Conservation (phyloP, 2,113 vertebrate species). For the Centropristis striata region DNA sequence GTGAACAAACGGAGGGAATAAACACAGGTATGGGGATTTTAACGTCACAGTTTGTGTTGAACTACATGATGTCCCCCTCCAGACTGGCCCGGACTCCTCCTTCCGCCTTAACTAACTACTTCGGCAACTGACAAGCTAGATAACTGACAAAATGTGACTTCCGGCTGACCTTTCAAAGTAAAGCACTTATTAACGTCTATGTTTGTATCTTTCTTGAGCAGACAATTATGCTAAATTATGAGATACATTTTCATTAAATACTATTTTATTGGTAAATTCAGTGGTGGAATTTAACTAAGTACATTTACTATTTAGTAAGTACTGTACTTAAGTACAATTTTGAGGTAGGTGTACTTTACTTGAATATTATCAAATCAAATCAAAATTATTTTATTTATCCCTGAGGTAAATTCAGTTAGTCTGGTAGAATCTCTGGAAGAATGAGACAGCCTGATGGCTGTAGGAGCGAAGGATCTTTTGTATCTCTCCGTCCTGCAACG, state of each 20-base stretch:
- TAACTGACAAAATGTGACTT: background rate
- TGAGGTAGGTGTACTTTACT: no score
- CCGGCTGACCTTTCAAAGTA: constrained; percentile 46
- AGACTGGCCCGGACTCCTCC: constrained; percentile 28
- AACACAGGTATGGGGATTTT: background rate
- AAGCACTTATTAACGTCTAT: accelerated
- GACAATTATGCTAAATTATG: background rate
- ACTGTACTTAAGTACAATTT: no score
- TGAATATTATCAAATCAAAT: no score
- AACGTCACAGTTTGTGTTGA: constrained; percentile 3
- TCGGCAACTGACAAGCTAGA: constrained; percentile 27
- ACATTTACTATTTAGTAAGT: no score
- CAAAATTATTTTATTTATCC: no score
- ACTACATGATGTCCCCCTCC: constrained; percentile 56
- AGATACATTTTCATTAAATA: background rate
- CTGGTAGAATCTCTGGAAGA: no score
- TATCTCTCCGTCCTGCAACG: no score
- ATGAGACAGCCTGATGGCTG: no score
- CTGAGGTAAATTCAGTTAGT: no score
- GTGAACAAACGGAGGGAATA: background rate
- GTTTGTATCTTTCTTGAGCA: background rate
- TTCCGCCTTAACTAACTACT: constrained; percentile 37
- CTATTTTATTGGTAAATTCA: no score
- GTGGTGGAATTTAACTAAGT: no score
- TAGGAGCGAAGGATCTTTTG: no score